Evolutionary conservation across 2,888 invertebrate species (phyloP).

Genomic region (Tenthredo livida): DNA sequence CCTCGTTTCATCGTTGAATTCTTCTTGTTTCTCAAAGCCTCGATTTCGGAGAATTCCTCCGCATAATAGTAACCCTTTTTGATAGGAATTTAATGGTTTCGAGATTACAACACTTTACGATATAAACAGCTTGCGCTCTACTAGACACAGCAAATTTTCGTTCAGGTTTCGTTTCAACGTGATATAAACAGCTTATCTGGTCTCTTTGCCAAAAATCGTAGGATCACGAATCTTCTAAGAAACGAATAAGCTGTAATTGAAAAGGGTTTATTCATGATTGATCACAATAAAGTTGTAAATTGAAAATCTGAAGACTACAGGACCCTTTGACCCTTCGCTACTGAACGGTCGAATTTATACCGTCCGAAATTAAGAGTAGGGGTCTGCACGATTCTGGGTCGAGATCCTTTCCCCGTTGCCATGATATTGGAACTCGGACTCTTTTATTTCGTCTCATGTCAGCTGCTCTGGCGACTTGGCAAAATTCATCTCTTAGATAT

Average conservation of each 20-base stretch:
- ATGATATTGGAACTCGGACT: slow-evolving; percentile 2
- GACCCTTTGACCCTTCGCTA: slow-evolving; percentile 14
- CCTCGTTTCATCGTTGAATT: slow-evolving; percentile 34
- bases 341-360: slow-evolving; percentile 18
- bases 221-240: neutral
- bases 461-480: neutral
- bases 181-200: neutral
- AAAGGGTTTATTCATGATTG: neutral
- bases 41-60: slow-evolving; percentile 12
- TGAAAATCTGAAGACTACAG: neutral
- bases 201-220: neutral
- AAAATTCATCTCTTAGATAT: slow-evolving; percentile 22
- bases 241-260: neutral
- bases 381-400: neutral
- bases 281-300: neutral
- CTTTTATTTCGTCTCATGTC: neutral
- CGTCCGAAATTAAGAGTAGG: neutral
- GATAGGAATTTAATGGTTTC: slow-evolving; percentile 6
- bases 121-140: too few relatives aligned
- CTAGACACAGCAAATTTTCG: neutral
- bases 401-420: neutral
- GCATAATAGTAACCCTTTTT: slow-evolving; percentile 1
- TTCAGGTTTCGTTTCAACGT: neutral
- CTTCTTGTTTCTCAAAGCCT: slow-evolving; percentile 17
- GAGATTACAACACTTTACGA: neutral